These are phyloP conservation scores for Asteroscopus sphinx DNA, from an alignment of 2,888 invertebrate species.

Conservation along the genomic window DNA sequence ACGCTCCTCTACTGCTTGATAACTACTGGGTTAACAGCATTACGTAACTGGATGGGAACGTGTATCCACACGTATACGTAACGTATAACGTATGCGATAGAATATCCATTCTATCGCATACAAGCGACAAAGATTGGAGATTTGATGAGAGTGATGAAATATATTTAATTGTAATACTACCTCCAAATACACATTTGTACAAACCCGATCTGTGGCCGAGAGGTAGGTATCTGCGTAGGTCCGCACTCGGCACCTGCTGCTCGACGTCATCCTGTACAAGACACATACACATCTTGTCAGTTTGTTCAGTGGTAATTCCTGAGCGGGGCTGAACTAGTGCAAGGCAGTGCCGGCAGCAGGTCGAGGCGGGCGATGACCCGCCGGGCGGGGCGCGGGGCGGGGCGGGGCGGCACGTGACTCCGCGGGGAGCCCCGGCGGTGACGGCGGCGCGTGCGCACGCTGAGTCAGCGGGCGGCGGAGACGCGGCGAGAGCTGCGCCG, in stretches of 20 bases:
- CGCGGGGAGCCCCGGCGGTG: conserved; percentile 63
- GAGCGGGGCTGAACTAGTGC: conserved; percentile 21
- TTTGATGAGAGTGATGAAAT: too few species aligned
- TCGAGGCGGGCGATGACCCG: conserved; percentile 41
- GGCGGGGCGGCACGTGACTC: conserved; percentile 67
- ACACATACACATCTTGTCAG: neutral
- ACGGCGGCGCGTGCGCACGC: conserved; percentile 52
- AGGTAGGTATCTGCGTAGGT: neutral
- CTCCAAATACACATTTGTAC: too few species aligned
- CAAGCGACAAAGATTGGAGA: too few species aligned
- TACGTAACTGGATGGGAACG: too few species aligned
- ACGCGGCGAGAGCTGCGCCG: too few species aligned
- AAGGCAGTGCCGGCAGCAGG: conserved; percentile 17
- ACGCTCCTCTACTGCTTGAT: neutral
- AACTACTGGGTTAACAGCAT: too few species aligned
- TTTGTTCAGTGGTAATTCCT: conserved; percentile 24
- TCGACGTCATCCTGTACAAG: neutral
- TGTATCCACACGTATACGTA: too few species aligned
- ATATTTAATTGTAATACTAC: too few species aligned
- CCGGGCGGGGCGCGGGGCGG: conserved; percentile 46
- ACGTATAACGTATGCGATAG: too few species aligned
- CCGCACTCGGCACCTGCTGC: conserved; percentile 1
- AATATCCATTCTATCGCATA: too few species aligned
- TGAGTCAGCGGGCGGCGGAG: conserved; percentile 40
- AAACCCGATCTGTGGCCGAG: neutral